phyloP scores from a whole-genome alignment of 53 echinoderm and acorn worm genomes.

The Luidia sarsii region DNA sequence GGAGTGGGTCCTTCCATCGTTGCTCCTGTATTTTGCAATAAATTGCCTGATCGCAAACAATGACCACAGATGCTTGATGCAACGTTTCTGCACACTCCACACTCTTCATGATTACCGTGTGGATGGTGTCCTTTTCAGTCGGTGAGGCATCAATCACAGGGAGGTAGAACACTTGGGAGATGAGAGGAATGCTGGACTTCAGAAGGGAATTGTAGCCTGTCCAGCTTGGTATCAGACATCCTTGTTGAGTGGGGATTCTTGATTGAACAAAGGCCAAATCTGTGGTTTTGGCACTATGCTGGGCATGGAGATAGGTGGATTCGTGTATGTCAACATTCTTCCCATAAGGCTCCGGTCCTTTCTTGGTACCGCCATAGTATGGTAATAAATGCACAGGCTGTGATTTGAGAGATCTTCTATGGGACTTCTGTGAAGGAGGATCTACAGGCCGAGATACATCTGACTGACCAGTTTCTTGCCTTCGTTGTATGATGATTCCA shows the following conservation, averaged over 20 bases:
- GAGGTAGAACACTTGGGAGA: background rate
- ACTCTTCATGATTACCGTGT: background rate
- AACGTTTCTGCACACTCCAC: background rate
- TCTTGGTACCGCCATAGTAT: slow-evolving; percentile 21
- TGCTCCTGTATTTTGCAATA: background rate
- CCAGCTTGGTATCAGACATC: slow-evolving; percentile 32
- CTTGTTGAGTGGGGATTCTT: background rate
- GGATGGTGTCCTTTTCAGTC: background rate
- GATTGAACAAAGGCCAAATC: background rate
- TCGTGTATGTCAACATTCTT: background rate
- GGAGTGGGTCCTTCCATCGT: background rate
- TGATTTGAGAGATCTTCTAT: slow-evolving; percentile 9
- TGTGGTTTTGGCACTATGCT: background rate
- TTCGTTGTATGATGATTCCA: slow-evolving; percentile 55
- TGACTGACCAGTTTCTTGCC: background rate
- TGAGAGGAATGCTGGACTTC: background rate
- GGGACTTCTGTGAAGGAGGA: background rate
- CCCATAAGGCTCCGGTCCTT: slow-evolving; percentile 36
- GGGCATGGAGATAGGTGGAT: background rate
- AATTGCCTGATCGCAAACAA: background rate
- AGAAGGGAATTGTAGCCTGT: slow-evolving; percentile 36
- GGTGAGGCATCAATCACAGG: slow-evolving; percentile 1
- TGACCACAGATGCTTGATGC: background rate
- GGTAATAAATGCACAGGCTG: background rate
- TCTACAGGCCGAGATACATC: no score